phyloP scores from a whole-genome alignment of 1,140 invertebrate species.

The Triops cancriformis region DNA sequence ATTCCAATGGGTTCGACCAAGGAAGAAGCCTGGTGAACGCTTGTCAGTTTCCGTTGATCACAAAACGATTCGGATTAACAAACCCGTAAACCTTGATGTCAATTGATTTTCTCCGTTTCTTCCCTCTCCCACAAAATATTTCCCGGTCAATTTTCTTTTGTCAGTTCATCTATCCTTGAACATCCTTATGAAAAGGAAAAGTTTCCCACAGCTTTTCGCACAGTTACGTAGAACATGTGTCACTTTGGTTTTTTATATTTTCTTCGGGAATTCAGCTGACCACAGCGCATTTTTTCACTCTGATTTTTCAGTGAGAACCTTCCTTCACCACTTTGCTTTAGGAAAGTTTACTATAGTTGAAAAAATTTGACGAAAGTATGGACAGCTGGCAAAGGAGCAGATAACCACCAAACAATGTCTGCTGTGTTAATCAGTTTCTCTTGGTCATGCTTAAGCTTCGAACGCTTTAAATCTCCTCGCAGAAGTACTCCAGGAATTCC shows the following conservation, averaged over 20 bases:
- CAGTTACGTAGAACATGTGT: no score
- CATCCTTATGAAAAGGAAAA: no score
- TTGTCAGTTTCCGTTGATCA: slow-evolving; percentile 58
- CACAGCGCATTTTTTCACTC: no score
- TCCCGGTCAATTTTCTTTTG: no score
- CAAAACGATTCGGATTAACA: slow-evolving; percentile 70
- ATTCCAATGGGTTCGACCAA: slow-evolving; percentile 76
- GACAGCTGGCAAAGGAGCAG: neutral
- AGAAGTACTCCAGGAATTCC: neutral
- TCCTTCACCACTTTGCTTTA: no score
- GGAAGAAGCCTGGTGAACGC: slow-evolving; percentile 67
- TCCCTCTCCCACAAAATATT: neutral
- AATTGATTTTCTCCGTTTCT: neutral
- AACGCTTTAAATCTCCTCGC: neutral
- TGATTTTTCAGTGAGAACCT: no score
- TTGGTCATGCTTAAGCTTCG: neutral
- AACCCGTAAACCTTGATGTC: slow-evolving; percentile 53
- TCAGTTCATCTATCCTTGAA: no score
- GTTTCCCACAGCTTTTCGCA: no score
- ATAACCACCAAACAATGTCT: neutral
- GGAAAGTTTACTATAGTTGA: no score
- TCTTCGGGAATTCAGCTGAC: no score
- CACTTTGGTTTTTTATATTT: no score
- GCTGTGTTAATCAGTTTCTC: neutral
- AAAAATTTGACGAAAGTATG: neutral